These are phyloP conservation scores for Hirundichthys speculiger DNA, from an alignment of 2,113 vertebrate genomes.

Conservation along the genomic window DNA sequence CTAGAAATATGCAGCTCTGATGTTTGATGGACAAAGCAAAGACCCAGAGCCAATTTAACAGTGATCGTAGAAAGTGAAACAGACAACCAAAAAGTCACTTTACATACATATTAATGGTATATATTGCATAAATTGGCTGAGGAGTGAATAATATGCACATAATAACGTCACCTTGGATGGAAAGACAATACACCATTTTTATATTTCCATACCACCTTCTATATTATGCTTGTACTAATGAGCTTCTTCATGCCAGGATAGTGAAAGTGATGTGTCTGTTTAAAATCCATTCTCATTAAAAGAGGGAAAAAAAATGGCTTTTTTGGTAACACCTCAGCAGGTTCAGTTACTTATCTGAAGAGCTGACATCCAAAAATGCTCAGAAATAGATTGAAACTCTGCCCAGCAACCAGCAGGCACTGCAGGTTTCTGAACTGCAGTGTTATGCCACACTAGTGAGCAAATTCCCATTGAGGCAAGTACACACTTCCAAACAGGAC, in stretches of 20 bases:
- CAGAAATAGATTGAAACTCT: slow-evolving; percentile 53
- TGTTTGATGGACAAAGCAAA: slow-evolving; percentile 23
- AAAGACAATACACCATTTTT: slow-evolving; percentile 49
- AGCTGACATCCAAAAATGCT: slow-evolving; percentile 40
- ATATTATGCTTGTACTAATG: slow-evolving; percentile 70
- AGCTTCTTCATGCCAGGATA: slow-evolving; percentile 41
- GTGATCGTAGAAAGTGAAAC: slow-evolving; percentile 10
- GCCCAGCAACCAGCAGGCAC: slow-evolving; percentile 35
- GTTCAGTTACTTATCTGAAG: slow-evolving; percentile 20
- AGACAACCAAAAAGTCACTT: slow-evolving; percentile 11
- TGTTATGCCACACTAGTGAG: slow-evolving; percentile 18
- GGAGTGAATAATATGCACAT: slow-evolving; percentile 59
- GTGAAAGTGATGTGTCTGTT: slow-evolving; percentile 53
- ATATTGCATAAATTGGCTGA: slow-evolving; percentile 14
- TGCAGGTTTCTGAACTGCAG: slow-evolving; percentile 23
- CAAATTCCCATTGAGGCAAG: slow-evolving; percentile 21
- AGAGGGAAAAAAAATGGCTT: slow-evolving; percentile 25
- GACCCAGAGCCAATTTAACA: slow-evolving; percentile 16
- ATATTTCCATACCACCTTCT: slow-evolving; percentile 43
- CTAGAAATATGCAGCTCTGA: slow-evolving; percentile 1
- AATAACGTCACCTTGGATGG: slow-evolving; percentile 42
- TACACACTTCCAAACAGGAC: slow-evolving; percentile 28
- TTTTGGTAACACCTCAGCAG: slow-evolving; percentile 33
- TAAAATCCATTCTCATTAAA: slow-evolving; percentile 65
- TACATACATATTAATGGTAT: slow-evolving; percentile 35